Base-by-base conservation (phyloP, 2,888 invertebrate genomes). In the Cistogaster globosa region DNA sequence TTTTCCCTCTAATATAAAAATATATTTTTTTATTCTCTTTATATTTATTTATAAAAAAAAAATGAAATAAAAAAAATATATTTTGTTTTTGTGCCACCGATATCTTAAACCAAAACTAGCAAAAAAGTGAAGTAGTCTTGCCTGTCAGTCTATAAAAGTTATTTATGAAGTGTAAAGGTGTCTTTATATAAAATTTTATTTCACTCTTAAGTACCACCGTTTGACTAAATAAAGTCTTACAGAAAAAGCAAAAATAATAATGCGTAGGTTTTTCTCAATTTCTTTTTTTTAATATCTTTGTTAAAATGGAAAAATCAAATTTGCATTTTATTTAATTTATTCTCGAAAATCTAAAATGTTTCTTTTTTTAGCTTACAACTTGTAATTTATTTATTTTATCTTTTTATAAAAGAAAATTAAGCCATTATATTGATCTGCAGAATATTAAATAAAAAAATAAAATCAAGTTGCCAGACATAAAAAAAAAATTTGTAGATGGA, bases 161-260 rank as follows among this genome's bases (percentile, higher is more conserved):
- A 72, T 84, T 84, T 75, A 76, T 76, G 48, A 80, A 62, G 84
- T 80, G 76, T 62, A 80, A 80, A 84, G 60, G 84, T 84, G 75
- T 76, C 26, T 78, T 68, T 55, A 18, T 51, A 26, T 48, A 38
- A 68, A 36, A 65, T 51, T 65, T 42, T 42, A 20, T 45, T 63
- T 74, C n/a, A 55, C 32, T 63, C 42, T 32, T 32, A 26, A 45
- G 36, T 65, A 76, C 76, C 48, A 26, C 14, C 26, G 51, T 5
- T 51, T 32, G 32, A 63, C 48, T 36, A 18, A 65, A 53, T 20
- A 74, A 63, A 7, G 32, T 11, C 14, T 5, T n/a, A 22, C 51
- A 8, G 20, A 48, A 67, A 77, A 20, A 32, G 8, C 51, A 38
- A 51, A 9, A 42, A 42, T 51, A 36, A 18, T 6, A 67, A 79